phyloP scores from a whole-genome alignment of 2,888 invertebrate species.

The Drosophila koepferae region DNA sequence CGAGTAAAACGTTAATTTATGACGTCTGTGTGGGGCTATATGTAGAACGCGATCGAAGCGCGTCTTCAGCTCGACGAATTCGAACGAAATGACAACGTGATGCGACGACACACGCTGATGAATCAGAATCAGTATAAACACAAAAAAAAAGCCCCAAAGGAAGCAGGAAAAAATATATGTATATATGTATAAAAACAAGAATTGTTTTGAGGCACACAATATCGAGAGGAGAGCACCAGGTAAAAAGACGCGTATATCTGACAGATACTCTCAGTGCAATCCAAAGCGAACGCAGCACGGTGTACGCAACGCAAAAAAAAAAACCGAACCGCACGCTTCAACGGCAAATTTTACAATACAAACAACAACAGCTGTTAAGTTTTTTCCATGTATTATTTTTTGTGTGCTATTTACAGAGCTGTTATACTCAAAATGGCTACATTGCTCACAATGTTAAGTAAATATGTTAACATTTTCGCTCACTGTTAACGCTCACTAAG shows the following conservation, averaged over 20 bases:
- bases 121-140: constrained; percentile 52
- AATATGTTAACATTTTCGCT: constrained; percentile 13
- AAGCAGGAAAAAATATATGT: constrained; percentile 18
- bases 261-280: constrained; percentile 60
- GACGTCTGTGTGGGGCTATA: constrained; percentile 25
- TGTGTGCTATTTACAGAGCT: constrained; percentile 15
- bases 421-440: constrained; percentile 29
- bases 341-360: constrained; percentile 61
- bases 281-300: constrained; percentile 48
- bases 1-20: constrained; percentile 40
- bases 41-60: constrained; percentile 62
- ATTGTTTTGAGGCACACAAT: constrained; percentile 44
- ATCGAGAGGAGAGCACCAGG: constrained; percentile 19
- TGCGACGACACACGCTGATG: constrained; percentile 30
- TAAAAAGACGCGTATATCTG: constrained; percentile 58
- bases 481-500: constrained; percentile 30
- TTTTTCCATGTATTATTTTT: constrained; percentile 18
- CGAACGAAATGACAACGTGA: constrained; percentile 20
- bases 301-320: constrained; percentile 42
- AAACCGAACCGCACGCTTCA: constrained; percentile 56
- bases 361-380: constrained; percentile 63
- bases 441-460: constrained; percentile 5
- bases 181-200: constrained; percentile 18
- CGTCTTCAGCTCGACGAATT: constrained; percentile 42
- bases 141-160: constrained; percentile 10